These are phyloP conservation scores for Serranus cabrilla DNA, from an alignment of 2,797 vertebrate species.

Conservation along the genomic window DNA sequence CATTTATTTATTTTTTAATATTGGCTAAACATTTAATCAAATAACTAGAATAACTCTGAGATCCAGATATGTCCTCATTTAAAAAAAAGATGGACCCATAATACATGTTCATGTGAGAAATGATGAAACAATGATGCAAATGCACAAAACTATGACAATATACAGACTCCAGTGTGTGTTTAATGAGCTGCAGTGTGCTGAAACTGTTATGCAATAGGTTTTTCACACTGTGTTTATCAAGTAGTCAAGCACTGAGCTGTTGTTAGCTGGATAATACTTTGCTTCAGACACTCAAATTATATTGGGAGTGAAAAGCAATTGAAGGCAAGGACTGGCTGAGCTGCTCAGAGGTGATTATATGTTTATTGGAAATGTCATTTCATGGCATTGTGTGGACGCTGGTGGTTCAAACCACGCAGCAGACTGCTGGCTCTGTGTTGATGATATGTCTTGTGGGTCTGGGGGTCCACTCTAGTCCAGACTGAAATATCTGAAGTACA, in stretches of 20 bases:
- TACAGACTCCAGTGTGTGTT: constrained; percentile 3
- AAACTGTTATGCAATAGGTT: constrained; percentile 21
- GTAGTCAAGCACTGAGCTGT: background rate
- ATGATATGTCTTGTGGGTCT: background rate
- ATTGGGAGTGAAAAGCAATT: background rate
- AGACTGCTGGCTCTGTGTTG: background rate
- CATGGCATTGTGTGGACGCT: background rate
- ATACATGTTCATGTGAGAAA: background rate
- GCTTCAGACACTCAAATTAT: background rate
- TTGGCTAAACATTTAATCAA: background rate
- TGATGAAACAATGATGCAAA: constrained; percentile 31
- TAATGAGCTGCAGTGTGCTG: constrained; percentile 16
- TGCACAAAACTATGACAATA: constrained; percentile 10
- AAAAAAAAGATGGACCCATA: background rate
- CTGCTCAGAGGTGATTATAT: constrained; percentile 1
- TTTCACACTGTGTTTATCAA: constrained; percentile 8
- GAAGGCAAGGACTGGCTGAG: background rate
- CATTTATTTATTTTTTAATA: background rate
- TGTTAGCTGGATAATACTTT: background rate
- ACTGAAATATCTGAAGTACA: background rate
- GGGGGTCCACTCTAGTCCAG: background rate
- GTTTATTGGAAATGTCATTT: background rate
- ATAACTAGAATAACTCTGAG: background rate
- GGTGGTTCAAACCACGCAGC: background rate
- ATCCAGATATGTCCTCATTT: background rate